phyloP scores from a whole-genome alignment of 2,888 invertebrate genomes.

The Ariolimax columbianus region DNA sequence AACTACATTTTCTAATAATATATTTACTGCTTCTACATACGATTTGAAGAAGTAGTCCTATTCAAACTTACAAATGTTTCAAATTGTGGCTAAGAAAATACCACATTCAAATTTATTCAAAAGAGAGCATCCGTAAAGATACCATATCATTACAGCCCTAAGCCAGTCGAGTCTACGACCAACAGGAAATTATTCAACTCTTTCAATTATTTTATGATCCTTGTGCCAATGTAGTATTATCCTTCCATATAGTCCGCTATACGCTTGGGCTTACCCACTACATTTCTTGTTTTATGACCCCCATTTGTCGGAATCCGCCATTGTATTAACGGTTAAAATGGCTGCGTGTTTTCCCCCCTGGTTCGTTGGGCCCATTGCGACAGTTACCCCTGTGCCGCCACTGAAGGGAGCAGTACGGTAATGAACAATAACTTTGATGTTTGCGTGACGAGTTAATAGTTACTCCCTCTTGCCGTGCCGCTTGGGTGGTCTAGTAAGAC shows the following conservation, averaged over 20 bases:
- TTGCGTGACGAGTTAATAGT: slow-evolving; percentile 1
- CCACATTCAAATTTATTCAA: neutral
- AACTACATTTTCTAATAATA: too few relatives aligned
- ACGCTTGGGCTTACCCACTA: too few relatives aligned
- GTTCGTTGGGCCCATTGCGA: too few relatives aligned
- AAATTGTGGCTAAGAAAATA: neutral
- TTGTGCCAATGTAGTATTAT: neutral
- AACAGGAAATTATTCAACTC: neutral
- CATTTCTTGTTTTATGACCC: neutral
- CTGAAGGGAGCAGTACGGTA: neutral
- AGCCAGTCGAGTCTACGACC: neutral
- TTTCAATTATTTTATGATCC: neutral
- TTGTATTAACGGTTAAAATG: neutral
- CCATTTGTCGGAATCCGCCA: neutral
- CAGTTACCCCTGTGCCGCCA: neutral
- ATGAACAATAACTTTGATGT: slow-evolving; percentile 15
- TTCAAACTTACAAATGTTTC: too few relatives aligned
- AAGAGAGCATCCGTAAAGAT: neutral
- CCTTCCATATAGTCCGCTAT: neutral
- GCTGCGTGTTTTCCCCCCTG: too few relatives aligned
- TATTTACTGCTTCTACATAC: too few relatives aligned
- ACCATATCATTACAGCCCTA: neutral
- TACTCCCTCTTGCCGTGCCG: neutral
- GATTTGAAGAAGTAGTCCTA: too few relatives aligned
- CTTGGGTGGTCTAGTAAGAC: slow-evolving; percentile 10